phyloP scores from a whole-genome alignment of 2,113 vertebrate genomes.

The Poeciliopsis retropinna region DNA sequence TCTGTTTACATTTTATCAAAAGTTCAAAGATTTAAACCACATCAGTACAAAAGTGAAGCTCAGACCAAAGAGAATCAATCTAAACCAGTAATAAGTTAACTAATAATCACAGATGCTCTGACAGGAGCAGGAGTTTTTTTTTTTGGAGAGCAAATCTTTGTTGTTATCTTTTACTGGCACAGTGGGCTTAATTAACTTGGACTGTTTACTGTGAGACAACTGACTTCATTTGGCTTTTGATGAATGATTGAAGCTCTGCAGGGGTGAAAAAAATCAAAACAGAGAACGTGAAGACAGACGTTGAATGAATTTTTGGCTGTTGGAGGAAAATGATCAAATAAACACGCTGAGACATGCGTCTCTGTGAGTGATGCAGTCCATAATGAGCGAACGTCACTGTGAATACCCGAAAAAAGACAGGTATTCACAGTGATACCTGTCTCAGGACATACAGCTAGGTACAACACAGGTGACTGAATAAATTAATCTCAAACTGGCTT shows the following conservation, averaged over 20 bases:
- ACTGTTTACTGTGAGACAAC: conserved; percentile 60
- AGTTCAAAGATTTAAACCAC: conserved; percentile 5
- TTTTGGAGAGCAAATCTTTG: conserved; percentile 3
- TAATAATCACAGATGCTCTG: conserved; percentile 2
- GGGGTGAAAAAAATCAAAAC: conserved; percentile 28
- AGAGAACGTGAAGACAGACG: conserved; percentile 8
- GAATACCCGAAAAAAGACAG: not conserved
- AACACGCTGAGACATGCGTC: conserved; percentile 28
- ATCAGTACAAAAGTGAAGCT: conserved; percentile 3
- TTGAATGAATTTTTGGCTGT: conserved; percentile 8
- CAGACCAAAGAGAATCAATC: conserved; percentile 27
- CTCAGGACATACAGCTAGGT: conserved; percentile 7
- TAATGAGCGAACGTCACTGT: conserved; percentile 19
- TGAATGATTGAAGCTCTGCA: conserved; percentile 59
- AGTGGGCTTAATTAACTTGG: conserved; percentile 61
- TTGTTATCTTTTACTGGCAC: conserved; percentile 40
- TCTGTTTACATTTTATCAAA: not conserved
- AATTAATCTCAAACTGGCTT: not conserved
- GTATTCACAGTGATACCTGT: too few relatives aligned
- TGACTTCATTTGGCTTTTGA: conserved; percentile 55
- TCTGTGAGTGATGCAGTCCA: conserved; percentile 21
- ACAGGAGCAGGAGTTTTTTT: conserved; percentile 10
- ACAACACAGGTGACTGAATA: conserved; percentile 3
- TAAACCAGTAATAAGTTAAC: not conserved
- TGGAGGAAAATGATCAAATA: conserved; percentile 12